Percentiles rank a stretch among this genome's conserved stretches.
These are phyloP conservation scores for Synodontis membranacea DNA, from an alignment of 2,113 vertebrate species.

Conservation along the genomic window DNA sequence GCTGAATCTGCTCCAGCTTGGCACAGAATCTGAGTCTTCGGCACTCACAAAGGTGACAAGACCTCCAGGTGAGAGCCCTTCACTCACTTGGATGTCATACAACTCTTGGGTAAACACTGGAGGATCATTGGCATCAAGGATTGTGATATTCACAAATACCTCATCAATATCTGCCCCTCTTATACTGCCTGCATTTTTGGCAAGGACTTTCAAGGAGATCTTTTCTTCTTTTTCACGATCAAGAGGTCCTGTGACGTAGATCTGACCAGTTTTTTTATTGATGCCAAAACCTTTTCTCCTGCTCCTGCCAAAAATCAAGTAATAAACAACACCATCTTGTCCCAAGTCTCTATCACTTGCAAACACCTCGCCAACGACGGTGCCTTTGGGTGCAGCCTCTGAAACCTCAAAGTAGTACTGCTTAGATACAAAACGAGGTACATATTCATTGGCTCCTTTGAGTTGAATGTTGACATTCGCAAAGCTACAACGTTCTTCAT, in stretches of 20 bases:
- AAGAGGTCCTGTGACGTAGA: conserved; percentile 86
- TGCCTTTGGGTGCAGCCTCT: conserved; percentile 87
- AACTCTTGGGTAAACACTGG: conserved; percentile 84
- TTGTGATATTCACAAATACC: conserved; percentile 90
- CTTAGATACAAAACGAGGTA: conserved; percentile 97
- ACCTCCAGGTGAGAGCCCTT: conserved; percentile 86
- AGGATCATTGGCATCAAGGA: conserved; percentile 95
- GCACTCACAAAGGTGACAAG: conserved; percentile 94
- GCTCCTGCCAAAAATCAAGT: conserved; percentile 91
- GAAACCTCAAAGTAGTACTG: conserved; percentile 97
- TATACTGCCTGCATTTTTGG: conserved; percentile 93
- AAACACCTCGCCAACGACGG: conserved; percentile 91
- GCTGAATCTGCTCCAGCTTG: conserved; percentile 96
- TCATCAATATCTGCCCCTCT: conserved; percentile 93
- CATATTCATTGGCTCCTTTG: conserved; percentile 93
- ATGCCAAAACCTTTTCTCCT: conserved; percentile 91
- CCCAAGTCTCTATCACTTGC: conserved; percentile 97
- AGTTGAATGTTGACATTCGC: conserved; percentile 89
- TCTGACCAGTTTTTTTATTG: conserved; percentile 84
- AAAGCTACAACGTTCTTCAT: conserved; percentile 92
- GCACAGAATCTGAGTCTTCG: conserved; percentile 93
- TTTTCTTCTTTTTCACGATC: conserved; percentile 95
- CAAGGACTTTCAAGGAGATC: conserved; percentile 87
- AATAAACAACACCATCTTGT: conserved; percentile 88
- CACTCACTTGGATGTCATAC: conserved; percentile 87